Percentiles rank a stretch among this genome's conserved stretches.
Conservation (phyloP, 2,113 vertebrate genomes). For the Canis aureus region DNA sequence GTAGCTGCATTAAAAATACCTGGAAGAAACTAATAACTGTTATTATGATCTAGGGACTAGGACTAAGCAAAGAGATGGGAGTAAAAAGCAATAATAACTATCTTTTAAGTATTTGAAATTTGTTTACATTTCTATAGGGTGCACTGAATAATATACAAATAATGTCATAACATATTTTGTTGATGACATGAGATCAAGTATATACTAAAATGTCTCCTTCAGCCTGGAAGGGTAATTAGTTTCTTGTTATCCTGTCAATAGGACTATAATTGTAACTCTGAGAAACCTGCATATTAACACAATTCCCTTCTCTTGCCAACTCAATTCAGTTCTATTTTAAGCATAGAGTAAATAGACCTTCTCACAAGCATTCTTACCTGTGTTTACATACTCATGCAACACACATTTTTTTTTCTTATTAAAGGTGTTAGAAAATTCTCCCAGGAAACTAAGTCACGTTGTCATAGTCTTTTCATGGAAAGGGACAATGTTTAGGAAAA, state of each 20-base stretch:
- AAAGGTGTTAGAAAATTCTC: slow-evolving; percentile 59
- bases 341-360: slow-evolving; percentile 14
- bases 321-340: slow-evolving; percentile 47
- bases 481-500: slow-evolving; percentile 61
- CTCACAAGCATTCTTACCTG: background rate
- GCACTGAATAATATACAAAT: slow-evolving; percentile 38
- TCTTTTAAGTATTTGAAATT: background rate
- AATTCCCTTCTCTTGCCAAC: slow-evolving; percentile 33
- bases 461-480: slow-evolving; percentile 59
- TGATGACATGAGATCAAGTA: slow-evolving; percentile 5
- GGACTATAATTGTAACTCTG: background rate
- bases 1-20: background rate
- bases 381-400: slow-evolving; percentile 47
- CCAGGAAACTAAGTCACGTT: slow-evolving; percentile 31
- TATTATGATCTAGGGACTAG: background rate
- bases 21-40: background rate
- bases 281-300: background rate
- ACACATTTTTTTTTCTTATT: background rate
- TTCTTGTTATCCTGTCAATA: background rate
- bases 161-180: background rate
- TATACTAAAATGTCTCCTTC: slow-evolving; percentile 39
- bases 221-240: slow-evolving; percentile 36
- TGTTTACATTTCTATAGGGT: slow-evolving; percentile 36
- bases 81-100: background rate
- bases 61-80: background rate